Percentiles rank a stretch among this genome's conserved stretches.
Evolutionary conservation across 2,888 invertebrate genomes (phyloP).

Genomic region (Argyresthia albistria): DNA sequence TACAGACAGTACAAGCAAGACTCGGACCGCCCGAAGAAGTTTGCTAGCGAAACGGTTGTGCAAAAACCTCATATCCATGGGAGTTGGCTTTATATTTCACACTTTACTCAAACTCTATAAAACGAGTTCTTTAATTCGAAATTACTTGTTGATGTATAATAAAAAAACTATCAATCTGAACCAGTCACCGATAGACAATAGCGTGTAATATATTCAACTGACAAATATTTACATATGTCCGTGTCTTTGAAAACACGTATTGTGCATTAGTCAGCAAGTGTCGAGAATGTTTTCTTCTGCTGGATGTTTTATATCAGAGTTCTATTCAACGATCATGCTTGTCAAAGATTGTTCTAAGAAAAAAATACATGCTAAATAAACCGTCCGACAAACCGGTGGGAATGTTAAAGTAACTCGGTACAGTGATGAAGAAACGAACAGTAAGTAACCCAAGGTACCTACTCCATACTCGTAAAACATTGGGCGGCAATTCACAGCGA

Average conservation of each 20-base stretch:
- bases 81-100: constrained; percentile 37
- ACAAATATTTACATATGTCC: constrained; percentile 30
- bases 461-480: too few relatives aligned
- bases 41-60: constrained; percentile 30
- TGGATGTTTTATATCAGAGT: background rate
- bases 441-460: too few relatives aligned
- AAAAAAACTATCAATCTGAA: constrained; percentile 2
- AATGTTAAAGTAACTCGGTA: too few relatives aligned
- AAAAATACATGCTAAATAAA: too few relatives aligned
- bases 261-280: constrained; percentile 21
- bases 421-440: too few relatives aligned
- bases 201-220: constrained; percentile 22
- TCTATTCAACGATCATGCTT: constrained; percentile 1
- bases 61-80: constrained; percentile 4
- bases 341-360: background rate
- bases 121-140: constrained; percentile 3
- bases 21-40: constrained; percentile 34
- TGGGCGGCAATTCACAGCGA: too few relatives aligned
- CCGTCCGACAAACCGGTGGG: too few relatives aligned
- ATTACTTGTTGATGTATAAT: background rate
- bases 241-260: constrained; percentile 22
- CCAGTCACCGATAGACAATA: constrained; percentile 19
- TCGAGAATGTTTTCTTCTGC: background rate
- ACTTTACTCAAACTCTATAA: constrained; percentile 21
- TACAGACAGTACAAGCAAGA: constrained; percentile 41